A percentile compares a stretch with the other conserved stretches of the same genome.
phyloP scores from a whole-genome alignment of 2,888 invertebrate genomes.

The Steinernema hermaphroditum region DNA sequence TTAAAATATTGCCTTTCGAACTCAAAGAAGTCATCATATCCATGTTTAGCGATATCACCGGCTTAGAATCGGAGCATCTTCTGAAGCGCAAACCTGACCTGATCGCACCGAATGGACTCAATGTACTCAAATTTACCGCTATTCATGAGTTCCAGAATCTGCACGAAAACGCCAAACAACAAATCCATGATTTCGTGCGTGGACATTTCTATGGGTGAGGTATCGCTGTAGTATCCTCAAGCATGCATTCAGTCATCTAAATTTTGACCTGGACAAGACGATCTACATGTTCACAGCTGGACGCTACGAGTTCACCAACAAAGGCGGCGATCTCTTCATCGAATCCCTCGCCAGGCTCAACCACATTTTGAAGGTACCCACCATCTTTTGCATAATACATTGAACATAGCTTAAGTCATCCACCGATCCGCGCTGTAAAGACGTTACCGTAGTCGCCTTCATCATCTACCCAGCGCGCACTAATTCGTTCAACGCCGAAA shows the following conservation, averaged over 20 bases:
- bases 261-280: constrained; percentile 96
- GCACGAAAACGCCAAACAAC: constrained; percentile 93
- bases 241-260: constrained; percentile 79
- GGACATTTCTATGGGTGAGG: constrained; percentile 96
- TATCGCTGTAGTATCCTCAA: background rate
- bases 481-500: constrained; percentile 98
- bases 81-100: constrained; percentile 83
- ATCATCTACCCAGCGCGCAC: constrained; percentile 89
- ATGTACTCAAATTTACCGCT: constrained; percentile 97
- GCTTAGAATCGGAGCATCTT: constrained; percentile 88
- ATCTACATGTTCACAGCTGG: constrained; percentile 98
- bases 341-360: constrained; percentile 92
- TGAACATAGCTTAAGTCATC: constrained; percentile 47
- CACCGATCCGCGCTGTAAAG: constrained; percentile 71
- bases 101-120: constrained; percentile 95
- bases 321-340: constrained; percentile 97
- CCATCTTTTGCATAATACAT: too few species aligned
- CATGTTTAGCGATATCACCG: constrained; percentile 62
- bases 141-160: constrained; percentile 98
- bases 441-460: constrained; percentile 93
- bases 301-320: constrained; percentile 96
- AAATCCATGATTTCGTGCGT: constrained; percentile 93
- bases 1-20: too few species aligned
- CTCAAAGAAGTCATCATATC: too few species aligned
- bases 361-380: constrained; percentile 80